Conservation (phyloP, 2,113 vertebrate genomes). For the Archilochus colubris region DNA sequence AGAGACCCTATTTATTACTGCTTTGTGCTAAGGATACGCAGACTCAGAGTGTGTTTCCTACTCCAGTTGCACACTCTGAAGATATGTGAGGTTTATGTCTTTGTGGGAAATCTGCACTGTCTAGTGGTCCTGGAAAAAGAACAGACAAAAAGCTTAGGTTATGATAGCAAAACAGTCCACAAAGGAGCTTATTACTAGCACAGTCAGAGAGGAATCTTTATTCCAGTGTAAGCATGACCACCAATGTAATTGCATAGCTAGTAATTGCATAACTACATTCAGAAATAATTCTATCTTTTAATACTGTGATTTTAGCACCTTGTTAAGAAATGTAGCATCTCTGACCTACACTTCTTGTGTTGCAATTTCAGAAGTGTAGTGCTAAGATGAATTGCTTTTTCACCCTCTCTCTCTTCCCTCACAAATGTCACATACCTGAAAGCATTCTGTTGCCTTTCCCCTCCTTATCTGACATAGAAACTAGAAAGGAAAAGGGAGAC, state of each 20-base stretch:
- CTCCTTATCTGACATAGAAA: background rate
- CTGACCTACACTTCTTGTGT: fast-evolving
- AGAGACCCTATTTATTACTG: background rate
- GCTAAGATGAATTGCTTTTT: background rate
- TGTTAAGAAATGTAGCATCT: background rate
- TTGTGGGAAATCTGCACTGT: background rate
- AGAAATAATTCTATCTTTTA: background rate
- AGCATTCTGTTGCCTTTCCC: background rate
- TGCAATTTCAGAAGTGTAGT: background rate
- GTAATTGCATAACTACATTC: background rate
- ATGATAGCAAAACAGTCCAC: background rate
- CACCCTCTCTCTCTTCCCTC: background rate
- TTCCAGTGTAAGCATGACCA: background rate
- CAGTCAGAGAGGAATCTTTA: background rate
- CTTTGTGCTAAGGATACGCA: background rate
- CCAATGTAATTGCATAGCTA: background rate
- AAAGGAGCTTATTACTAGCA: background rate
- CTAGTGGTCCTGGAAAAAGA: background rate
- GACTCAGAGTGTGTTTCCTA: background rate
- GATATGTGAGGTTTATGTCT: background rate
- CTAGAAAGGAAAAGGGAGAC: background rate
- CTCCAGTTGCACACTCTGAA: background rate
- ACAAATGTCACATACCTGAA: background rate
- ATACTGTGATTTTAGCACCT: background rate
- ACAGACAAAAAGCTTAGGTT: background rate